Evolutionary conservation across 2,113 vertebrate genomes (phyloP).

Genomic region (Notarius quadriscutis): DNA sequence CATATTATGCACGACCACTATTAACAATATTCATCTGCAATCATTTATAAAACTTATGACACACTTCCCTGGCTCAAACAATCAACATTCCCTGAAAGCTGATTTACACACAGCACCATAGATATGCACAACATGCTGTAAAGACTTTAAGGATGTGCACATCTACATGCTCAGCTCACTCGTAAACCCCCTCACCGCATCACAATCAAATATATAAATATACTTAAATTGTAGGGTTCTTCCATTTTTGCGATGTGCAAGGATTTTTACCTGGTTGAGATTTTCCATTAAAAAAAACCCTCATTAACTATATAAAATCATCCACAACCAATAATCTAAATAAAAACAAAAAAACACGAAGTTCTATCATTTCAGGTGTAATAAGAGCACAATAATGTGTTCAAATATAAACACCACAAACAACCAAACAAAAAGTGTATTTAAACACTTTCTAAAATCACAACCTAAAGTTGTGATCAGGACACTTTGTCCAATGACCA

Average conservation of each 20-base stretch:
- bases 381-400: background rate
- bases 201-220: too few relatives aligned
- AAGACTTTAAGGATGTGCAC: background rate
- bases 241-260: background rate
- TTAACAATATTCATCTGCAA: background rate
- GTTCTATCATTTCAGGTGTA: background rate
- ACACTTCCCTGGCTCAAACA: background rate
- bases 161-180: background rate
- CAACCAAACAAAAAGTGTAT: background rate
- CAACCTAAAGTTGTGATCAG: too few relatives aligned
- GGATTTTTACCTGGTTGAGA: background rate
- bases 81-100: background rate
- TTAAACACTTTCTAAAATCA: too few relatives aligned
- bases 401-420: background rate
- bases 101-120: background rate
- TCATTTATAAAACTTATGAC: background rate
- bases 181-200: background rate
- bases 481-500: too few relatives aligned
- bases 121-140: background rate
- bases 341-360: background rate
- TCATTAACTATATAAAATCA: too few relatives aligned
- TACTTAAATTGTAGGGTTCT: background rate
- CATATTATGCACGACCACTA: background rate
- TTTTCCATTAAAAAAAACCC: background rate
- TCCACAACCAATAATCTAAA: background rate